These are phyloP conservation scores for Amia ocellicauda DNA, from an alignment of 2,113 vertebrate species.

Conservation along the genomic window DNA sequence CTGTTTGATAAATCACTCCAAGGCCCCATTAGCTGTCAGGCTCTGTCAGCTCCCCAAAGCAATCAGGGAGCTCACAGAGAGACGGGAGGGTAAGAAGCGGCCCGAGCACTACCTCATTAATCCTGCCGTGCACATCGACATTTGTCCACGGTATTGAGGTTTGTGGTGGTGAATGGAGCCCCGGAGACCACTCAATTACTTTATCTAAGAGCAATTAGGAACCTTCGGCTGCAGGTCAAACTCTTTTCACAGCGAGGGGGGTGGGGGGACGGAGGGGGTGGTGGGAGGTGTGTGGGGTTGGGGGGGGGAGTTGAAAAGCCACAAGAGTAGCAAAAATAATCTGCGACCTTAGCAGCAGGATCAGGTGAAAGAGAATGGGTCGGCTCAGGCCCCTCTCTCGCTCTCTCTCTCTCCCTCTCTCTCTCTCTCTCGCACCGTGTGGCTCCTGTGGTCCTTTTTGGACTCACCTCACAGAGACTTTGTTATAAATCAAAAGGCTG, in stretches of 20 bases:
- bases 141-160: constrained; percentile 62
- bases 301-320: neutral
- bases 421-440: neutral
- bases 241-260: constrained; percentile 24
- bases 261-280: neutral
- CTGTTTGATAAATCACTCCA: constrained; percentile 48
- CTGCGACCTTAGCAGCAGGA: neutral
- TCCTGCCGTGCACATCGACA: constrained; percentile 57
- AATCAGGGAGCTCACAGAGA: constrained; percentile 46
- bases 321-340: neutral
- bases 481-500: no score
- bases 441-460: no score
- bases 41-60: constrained; percentile 56
- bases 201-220: constrained; percentile 60
- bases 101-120: constrained; percentile 56
- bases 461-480: no score
- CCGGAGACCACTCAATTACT: constrained; percentile 62
- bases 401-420: neutral
- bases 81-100: constrained; percentile 47
- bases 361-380: neutral
- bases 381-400: neutral
- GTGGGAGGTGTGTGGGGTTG: no score
- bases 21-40: constrained; percentile 51
- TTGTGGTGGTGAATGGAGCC: constrained; percentile 50
- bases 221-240: constrained; percentile 46